A percentile compares a stretch with the other conserved stretches of the same genome.
phyloP scores from a whole-genome alignment of 1,140 invertebrate genomes.

The Apocrypta bakeri region DNA sequence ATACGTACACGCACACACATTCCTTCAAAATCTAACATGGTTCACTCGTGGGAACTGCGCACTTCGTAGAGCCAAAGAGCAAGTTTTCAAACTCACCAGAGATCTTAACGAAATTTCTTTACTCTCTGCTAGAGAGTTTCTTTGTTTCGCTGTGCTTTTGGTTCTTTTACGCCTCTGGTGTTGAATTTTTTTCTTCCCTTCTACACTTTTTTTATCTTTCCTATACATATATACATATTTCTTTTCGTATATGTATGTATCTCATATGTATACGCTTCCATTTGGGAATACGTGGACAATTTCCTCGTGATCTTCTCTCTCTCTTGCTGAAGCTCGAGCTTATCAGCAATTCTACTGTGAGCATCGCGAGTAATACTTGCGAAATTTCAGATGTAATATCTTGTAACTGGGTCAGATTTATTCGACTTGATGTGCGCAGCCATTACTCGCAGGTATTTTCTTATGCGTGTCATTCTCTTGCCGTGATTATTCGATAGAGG shows the following conservation, averaged over 20 bases:
- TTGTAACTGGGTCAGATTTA: slow-evolving; percentile 49
- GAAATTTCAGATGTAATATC: slow-evolving; percentile 43
- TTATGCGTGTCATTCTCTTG: neutral
- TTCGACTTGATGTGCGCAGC: slow-evolving; percentile 20
- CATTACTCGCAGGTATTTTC: neutral
- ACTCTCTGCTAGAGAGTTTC: neutral
- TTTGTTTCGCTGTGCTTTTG: slow-evolving; percentile 13
- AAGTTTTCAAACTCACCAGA: slow-evolving; percentile 1
- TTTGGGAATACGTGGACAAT: neutral
- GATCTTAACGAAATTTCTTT: slow-evolving; percentile 26
- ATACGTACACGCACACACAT: neutral
- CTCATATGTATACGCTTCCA: neutral
- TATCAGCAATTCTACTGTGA: slow-evolving; percentile 36
- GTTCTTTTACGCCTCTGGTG: neutral
- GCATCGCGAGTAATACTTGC: slow-evolving; percentile 18
- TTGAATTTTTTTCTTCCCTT: neutral
- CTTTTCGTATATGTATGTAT: neutral
- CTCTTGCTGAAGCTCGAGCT: neutral
- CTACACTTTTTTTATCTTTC: neutral
- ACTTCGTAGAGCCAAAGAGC: neutral
- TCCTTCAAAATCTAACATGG: neutral
- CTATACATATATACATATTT: too few relatives aligned
- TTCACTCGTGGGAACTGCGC: neutral
- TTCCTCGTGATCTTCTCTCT: neutral
- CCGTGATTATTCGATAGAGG: neutral